These are phyloP conservation scores for Pterophyllum scalare DNA, from an alignment of 2,113 vertebrate species.

Conservation along the genomic window DNA sequence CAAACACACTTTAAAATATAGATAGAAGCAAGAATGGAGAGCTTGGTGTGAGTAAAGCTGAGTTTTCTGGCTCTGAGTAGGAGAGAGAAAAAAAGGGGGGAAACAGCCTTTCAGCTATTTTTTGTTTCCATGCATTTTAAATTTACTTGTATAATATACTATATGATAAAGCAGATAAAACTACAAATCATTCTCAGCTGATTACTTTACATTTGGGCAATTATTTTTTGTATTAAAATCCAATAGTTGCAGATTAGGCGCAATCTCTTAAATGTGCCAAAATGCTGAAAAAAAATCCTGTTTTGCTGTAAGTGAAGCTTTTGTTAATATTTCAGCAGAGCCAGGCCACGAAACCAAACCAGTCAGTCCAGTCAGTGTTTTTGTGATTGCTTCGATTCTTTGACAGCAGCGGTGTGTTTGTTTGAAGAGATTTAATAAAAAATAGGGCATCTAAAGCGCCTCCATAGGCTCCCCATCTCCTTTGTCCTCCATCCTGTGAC, in stretches of 20 bases:
- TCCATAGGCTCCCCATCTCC: background rate
- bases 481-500: background rate
- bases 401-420: background rate
- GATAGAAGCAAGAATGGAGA: background rate
- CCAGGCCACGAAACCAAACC: background rate
- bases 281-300: background rate
- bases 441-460: background rate
- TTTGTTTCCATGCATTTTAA: background rate
- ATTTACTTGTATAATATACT: too few species aligned
- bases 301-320: background rate
- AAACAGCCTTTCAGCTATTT: background rate
- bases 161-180: too few species aligned
- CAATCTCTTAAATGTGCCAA: background rate
- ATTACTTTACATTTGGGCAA: too few species aligned
- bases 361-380: background rate
- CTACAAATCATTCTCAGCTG: too few species aligned
- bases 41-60: too few species aligned
- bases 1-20: background rate
- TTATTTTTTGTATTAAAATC: background rate
- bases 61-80: background rate
- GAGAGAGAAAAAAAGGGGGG: accelerated
- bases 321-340: background rate
- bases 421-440: constrained; percentile 21
- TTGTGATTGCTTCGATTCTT: background rate
- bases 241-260: background rate